Evolutionary conservation across 2,797 vertebrate species (phyloP), one percentile per base, ranked within the genome.

Genomic region (Miichthys miiuy): DNA sequence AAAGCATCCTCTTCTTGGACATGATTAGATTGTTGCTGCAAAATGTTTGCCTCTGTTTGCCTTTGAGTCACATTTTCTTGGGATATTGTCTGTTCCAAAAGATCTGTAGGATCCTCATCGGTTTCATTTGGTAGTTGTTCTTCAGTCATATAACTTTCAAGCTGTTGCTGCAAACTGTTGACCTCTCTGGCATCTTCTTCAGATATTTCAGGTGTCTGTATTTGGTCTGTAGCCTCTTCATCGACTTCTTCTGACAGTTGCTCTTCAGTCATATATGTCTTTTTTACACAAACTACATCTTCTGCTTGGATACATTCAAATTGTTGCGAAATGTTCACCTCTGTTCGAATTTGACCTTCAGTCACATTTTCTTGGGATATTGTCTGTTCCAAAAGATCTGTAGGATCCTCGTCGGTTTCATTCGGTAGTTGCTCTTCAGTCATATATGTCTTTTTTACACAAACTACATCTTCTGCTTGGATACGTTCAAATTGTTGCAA

Each of bases 401-500:
- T 16, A n/a, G 64, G 21, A 41, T 75, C 44, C 10, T 82, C 58
- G 16, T 25, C 9, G 34, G 38, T 9, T 47, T 84, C 73, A 25
- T 48, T n/a, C 63, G 74, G 25, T 38, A 47, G 60, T 51, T 71
- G 56, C 27, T 71, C 66, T 71, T 77, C 71, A 54, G 18, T 58
- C 44, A 23, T 4, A 64, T 57, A 55, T 17, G 3, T 65, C n/a
- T 88, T 50, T 60, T 46, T 70, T 18, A 66, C 14, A 71, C 48
- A 72, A 61, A 20, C 41, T 47, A 25, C 27, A 38, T 82, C 67
- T 41, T 86, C 69, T 72, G 57, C 58, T 64, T 74, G 61, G n/a
- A 54, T 62, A 60, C 44, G 38, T 51, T 75, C 48, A 57, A 10
- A n/a, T 9, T 78, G 63, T 3, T 75, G 54, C 27, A 81, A 52